Evolutionary conservation across 2,113 vertebrate genomes (phyloP), one percentile per base, ranked within the genome.

Genomic region (Lamprologus lemairii): DNA sequence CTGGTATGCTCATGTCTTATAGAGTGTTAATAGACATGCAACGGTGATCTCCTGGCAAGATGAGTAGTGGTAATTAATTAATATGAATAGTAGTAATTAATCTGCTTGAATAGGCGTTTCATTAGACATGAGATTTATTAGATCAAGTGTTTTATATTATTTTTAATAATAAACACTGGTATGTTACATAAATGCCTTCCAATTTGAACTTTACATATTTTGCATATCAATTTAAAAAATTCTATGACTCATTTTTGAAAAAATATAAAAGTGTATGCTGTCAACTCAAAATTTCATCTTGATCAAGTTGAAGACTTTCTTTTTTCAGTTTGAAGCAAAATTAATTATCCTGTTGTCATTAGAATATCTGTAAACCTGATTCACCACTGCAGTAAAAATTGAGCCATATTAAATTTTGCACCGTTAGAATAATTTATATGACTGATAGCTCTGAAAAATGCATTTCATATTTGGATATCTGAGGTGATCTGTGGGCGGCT

Each of bases 21-120:
- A 33, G 87, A 23, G 83, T 89, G 90, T 42, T 91, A 92, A 92
- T 82, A 86, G 21, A 83, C 40, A 42, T 2, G 28, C 8, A 26
- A 5, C 6, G 3, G 23, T 35, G 51, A 80, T 82, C 7, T 23
- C 19, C 86, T 17, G 60, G 35, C 9, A 33, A 28, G 54, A 14
- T 75, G 54, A 85, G 75, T 83, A 58, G 57, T 40, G 3, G 9
- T 86, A 26, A 85, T 89, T 91, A 85, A 73, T 49, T 35, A 35
- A 63, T 19, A 9, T 84, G 58, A 88, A 81, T 83, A 73, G 87
- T 40, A 13, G 42, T 86, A 26, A 87, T 89, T 90, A 65, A 85
- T 58, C 31, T 55, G 81, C 19, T 79, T 42, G 4, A 35, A 1
- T 23, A 33, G 53, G 35, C 2, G 60, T 85, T 84, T 92, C 73